Evolutionary conservation across 2,113 vertebrate species (phyloP).

Genomic region (Microtus pennsylvanicus): DNA sequence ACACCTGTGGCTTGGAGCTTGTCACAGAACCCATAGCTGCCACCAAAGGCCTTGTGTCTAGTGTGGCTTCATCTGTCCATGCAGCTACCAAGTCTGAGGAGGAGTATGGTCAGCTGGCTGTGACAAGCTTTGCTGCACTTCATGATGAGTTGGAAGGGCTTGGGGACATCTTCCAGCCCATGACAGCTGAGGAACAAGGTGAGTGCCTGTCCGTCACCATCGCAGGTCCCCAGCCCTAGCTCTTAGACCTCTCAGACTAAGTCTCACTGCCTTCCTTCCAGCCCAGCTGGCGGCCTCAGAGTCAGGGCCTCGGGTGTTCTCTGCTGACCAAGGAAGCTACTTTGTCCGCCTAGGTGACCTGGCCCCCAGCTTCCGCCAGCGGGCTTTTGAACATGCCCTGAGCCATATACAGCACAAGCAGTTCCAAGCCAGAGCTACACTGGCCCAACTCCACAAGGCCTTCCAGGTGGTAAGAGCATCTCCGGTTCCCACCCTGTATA

Average conservation of each 20-base stretch:
- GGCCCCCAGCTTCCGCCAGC: constrained; percentile 88
- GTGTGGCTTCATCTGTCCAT: accelerated
- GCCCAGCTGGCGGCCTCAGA: constrained; percentile 82
- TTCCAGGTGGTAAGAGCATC: constrained; percentile 88
- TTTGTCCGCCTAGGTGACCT: constrained; percentile 92
- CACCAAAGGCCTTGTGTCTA: not conserved
- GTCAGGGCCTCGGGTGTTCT: constrained; percentile 70
- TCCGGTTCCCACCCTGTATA: not conserved
- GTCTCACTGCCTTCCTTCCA: not conserved
- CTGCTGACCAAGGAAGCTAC: constrained; percentile 83
- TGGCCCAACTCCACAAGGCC: constrained; percentile 89
- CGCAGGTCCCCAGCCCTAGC: not conserved
- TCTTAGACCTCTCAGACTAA: not conserved
- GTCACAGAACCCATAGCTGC: accelerated
- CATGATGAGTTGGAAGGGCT: constrained; percentile 81
- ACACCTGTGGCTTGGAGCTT: not conserved
- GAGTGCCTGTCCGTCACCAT: constrained; percentile 70
- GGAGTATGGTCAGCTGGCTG: not conserved
- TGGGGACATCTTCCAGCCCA: constrained; percentile 91
- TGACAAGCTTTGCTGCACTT: constrained; percentile 84
- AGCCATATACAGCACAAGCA: constrained; percentile 87
- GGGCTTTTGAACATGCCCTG: constrained; percentile 89
- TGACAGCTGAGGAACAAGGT: constrained; percentile 93
- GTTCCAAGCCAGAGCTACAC: constrained; percentile 82
- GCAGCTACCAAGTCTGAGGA: not conserved